phyloP scores from a whole-genome alignment of 2,888 invertebrate species.

The Stomorhina lunata region DNA sequence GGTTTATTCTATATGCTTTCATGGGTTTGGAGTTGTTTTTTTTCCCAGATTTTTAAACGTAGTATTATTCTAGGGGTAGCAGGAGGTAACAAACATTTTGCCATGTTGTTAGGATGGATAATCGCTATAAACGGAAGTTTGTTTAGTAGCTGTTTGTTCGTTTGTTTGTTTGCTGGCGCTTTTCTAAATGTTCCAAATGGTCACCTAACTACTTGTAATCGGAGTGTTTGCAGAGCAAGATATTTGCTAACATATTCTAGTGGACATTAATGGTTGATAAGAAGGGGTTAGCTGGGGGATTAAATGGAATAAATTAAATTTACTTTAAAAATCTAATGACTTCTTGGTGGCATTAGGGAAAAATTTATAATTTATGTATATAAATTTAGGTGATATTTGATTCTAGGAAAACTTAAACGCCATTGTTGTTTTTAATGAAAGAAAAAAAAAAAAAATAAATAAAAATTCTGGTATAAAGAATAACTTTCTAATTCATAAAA shows the following conservation, averaged over 20 bases:
- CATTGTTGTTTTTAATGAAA: no score
- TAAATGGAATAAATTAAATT: conserved; percentile 50
- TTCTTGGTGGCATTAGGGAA: conserved; percentile 42
- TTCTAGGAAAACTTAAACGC: no score
- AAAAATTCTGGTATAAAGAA: no score
- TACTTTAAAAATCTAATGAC: conserved; percentile 37
- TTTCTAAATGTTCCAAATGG: conserved; percentile 48
- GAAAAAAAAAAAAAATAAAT: no score
- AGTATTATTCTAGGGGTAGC: not conserved
- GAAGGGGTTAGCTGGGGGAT: conserved; percentile 14
- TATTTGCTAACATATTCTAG: not conserved
- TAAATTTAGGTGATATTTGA: no score
- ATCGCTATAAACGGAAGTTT: conserved; percentile 62
- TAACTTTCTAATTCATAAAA: no score
- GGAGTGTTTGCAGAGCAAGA: conserved; percentile 9
- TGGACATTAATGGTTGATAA: conserved; percentile 4
- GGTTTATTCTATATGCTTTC: not conserved
- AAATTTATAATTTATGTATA: no score
- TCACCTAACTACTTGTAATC: conserved; percentile 30
- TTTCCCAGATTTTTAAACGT: not conserved
- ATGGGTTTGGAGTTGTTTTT: conserved; percentile 1
- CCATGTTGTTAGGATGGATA: conserved; percentile 48
- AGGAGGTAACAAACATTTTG: conserved; percentile 32
- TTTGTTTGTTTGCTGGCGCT: conserved; percentile 21
- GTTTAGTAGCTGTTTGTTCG: conserved; percentile 57